Evolutionary conservation across 2,113 vertebrate genomes (phyloP).

Genomic region (Loxodonta africana): DNA sequence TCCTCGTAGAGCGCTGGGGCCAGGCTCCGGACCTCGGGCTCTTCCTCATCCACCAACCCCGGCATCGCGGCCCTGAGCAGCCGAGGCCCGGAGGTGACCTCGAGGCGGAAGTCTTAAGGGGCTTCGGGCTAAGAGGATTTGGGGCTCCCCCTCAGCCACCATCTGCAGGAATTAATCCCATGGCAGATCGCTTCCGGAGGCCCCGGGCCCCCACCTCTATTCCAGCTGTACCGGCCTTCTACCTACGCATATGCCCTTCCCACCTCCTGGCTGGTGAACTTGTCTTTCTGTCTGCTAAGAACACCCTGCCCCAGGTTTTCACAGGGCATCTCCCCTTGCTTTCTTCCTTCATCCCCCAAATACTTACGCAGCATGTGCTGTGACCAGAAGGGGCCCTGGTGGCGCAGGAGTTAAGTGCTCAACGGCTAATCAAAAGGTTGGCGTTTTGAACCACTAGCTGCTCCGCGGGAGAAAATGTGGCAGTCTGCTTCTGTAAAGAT

Average conservation of each 20-base stretch:
- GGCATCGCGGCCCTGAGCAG: not conserved
- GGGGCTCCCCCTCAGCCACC: not conserved
- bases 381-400: not conserved
- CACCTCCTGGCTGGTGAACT: not conserved
- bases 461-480: too few species aligned
- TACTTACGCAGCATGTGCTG: fast-evolving
- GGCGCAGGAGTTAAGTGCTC: not conserved
- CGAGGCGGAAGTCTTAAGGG: slow-evolving; percentile 33
- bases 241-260: fast-evolving
- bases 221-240: not conserved
- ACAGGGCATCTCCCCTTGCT: fast-evolving
- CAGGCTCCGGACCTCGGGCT: slow-evolving; percentile 72
- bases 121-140: slow-evolving; percentile 80
- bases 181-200: not conserved
- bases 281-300: not conserved
- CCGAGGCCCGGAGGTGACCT: not conserved
- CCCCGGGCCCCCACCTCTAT: fast-evolving
- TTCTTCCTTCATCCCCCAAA: too few species aligned
- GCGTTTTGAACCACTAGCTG: too few species aligned
- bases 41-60: not conserved
- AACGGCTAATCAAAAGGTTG: not conserved
- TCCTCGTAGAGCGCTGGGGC: slow-evolving; percentile 87
- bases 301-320: not conserved
- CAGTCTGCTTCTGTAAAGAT: too few species aligned
- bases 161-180: slow-evolving; percentile 38